phyloP scores from a whole-genome alignment of 2,113 vertebrate genomes.

The Chascanopsetta lugubris region DNA sequence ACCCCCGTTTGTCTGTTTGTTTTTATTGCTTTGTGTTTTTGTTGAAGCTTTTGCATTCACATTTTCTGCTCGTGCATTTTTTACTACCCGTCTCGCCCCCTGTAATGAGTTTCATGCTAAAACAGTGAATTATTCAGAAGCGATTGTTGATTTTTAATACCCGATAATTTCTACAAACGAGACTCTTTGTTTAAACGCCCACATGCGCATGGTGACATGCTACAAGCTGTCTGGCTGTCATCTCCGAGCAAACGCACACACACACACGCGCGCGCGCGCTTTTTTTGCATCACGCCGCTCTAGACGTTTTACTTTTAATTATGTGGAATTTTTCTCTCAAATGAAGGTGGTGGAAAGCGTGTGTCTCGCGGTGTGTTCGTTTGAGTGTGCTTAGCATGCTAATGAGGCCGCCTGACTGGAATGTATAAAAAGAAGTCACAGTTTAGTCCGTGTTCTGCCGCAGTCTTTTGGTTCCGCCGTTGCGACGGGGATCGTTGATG shows the following conservation, averaged over 20 bases:
- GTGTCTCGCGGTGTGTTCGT: not conserved
- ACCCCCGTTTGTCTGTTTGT: no score
- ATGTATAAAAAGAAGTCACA: no score
- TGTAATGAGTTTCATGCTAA: no score
- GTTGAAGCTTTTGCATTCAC: no score
- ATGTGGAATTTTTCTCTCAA: not conserved
- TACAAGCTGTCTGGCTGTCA: not conserved
- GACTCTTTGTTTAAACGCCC: not conserved
- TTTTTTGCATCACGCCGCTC: not conserved
- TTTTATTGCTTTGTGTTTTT: no score
- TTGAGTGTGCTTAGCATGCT: not conserved
- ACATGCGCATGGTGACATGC: not conserved
- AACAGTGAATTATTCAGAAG: no score
- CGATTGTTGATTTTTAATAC: no score
- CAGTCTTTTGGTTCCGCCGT: conserved; percentile 2
- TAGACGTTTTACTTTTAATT: not conserved
- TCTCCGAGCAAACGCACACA: not conserved
- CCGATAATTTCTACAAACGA: not conserved
- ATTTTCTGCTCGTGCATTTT: no score
- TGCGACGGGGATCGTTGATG: conserved; percentile 11
- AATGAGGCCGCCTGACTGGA: no score
- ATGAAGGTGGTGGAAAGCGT: not conserved
- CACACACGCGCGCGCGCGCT: no score
- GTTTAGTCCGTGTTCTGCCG: not conserved
- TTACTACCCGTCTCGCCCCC: no score